These are phyloP conservation scores for Platichthys flesus DNA, from an alignment of 2,113 vertebrate genomes.

Conservation along the genomic window DNA sequence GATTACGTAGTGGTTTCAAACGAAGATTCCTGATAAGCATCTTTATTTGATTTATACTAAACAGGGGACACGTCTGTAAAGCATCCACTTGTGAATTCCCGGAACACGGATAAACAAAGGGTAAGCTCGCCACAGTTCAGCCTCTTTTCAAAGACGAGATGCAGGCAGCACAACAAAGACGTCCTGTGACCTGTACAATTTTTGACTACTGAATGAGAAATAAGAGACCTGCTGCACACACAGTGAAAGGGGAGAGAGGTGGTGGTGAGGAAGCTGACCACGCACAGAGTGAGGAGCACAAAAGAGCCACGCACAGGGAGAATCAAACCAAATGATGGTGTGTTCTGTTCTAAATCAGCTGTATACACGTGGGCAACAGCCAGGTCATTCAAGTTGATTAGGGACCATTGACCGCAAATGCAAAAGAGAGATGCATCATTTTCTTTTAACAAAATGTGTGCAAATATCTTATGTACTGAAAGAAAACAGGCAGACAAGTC, in stretches of 20 bases:
- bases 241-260: constrained; percentile 16
- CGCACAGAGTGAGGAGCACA: constrained; percentile 42
- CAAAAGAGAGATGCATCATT: constrained; percentile 18
- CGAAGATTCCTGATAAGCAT: no score
- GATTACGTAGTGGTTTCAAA: no score
- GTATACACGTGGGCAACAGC: constrained; percentile 44
- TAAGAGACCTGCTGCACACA: constrained; percentile 3
- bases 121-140: background rate
- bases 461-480: background rate
- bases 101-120: background rate
- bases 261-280: constrained; percentile 16
- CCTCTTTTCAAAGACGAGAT: constrained; percentile 6
- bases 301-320: constrained; percentile 37
- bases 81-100: no score
- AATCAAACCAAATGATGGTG: constrained; percentile 45
- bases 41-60: no score
- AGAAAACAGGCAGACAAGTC: background rate
- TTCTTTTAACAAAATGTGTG: constrained; percentile 29
- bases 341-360: constrained; percentile 59
- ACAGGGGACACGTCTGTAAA: no score
- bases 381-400: constrained; percentile 53
- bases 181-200: background rate
- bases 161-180: constrained; percentile 7
- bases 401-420: background rate
- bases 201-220: constrained; percentile 22